Evolutionary conservation across 1,140 invertebrate species (phyloP).

Genomic region (Cotesia chilonis): DNA sequence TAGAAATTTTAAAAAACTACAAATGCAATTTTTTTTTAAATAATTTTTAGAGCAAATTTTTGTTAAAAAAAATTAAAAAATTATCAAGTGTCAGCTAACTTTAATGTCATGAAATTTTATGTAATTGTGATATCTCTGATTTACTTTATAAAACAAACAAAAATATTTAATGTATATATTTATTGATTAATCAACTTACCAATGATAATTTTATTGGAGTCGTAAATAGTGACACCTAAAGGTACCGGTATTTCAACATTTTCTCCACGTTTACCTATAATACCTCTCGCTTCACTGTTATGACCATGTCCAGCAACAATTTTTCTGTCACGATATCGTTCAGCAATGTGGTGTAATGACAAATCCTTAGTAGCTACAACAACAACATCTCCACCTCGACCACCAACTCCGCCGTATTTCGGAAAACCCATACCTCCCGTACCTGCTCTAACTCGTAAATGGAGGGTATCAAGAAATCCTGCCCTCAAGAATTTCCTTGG

Average conservation of each 20-base stretch:
- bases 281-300: constrained; percentile 75
- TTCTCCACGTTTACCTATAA: constrained; percentile 77
- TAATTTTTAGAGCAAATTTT: too few relatives aligned
- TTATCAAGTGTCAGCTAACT: too few relatives aligned
- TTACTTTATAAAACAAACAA: too few relatives aligned
- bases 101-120: too few relatives aligned
- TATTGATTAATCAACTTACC: constrained; percentile 57
- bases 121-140: too few relatives aligned
- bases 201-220: constrained; percentile 70
- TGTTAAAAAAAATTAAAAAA: too few relatives aligned
- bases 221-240: constrained; percentile 77
- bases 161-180: too few relatives aligned
- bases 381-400: constrained; percentile 84
- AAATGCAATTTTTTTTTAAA: too few relatives aligned
- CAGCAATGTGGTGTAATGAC: constrained; percentile 69
- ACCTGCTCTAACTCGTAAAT: constrained; percentile 78
- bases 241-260: constrained; percentile 80
- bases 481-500: constrained; percentile 56
- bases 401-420: constrained; percentile 84
- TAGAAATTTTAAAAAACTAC: too few relatives aligned
- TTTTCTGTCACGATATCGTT: constrained; percentile 67
- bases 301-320: constrained; percentile 73
- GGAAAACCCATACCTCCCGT: constrained; percentile 80
- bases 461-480: constrained; percentile 78
- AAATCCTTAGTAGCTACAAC: constrained; percentile 73